Percentiles rank a stretch among this genome's conserved stretches.
Conservation (phyloP, 2,888 invertebrate genomes). For the Eucriotettix oculatus region DNA sequence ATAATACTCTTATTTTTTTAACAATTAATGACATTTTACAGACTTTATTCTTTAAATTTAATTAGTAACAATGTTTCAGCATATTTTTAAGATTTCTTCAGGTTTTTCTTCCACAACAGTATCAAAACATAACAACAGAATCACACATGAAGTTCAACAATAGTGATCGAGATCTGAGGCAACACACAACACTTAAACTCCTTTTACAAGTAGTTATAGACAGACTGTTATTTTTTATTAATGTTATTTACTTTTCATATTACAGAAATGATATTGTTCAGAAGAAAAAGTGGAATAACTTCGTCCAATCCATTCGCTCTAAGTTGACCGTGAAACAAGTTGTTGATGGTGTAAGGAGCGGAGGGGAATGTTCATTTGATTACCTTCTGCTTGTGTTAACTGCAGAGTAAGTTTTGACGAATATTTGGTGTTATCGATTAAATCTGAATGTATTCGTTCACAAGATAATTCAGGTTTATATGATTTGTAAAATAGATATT, state of each 20-base stretch:
- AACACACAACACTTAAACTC: no score
- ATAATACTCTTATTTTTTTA: no score
- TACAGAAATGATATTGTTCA: conserved; percentile 20
- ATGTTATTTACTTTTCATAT: not conserved
- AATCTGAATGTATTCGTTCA: no score
- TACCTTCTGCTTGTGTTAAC: conserved; percentile 62
- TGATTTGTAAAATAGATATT: not conserved
- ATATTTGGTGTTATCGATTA: not conserved
- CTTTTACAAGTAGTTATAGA: no score
- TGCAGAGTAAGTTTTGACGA: conserved; percentile 48
- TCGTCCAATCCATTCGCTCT: conserved; percentile 60
- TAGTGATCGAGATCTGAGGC: no score
- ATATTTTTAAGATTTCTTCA: no score
- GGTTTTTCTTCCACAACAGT: no score
- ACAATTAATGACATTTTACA: no score
- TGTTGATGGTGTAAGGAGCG: conserved; percentile 56
- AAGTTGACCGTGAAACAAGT: conserved; percentile 70
- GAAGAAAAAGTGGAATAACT: conserved; percentile 47
- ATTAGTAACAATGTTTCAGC: no score
- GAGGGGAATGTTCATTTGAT: conserved; percentile 69
- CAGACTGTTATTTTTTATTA: conserved; percentile 2
- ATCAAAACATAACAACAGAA: no score
- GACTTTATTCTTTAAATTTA: no score
- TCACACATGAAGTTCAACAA: no score
- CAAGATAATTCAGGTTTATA: not conserved